phyloP scores from a whole-genome alignment of 1,140 invertebrate genomes.

The Megalopta genalis region DNA sequence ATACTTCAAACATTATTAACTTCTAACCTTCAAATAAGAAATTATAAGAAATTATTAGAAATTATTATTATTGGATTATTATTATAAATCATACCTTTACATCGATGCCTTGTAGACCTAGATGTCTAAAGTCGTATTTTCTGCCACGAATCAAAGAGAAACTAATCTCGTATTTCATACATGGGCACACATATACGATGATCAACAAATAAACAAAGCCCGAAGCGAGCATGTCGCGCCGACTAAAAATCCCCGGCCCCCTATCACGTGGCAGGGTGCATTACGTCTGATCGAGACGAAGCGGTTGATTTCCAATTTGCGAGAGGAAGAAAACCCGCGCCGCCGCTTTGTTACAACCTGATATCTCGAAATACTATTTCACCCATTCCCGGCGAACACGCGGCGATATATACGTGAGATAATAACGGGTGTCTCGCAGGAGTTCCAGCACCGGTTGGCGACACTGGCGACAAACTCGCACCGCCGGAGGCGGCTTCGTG shows the following conservation, averaged over 20 bases:
- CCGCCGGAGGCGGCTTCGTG: slow-evolving; percentile 44
- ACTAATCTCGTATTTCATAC: no score
- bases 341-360: slow-evolving; percentile 24
- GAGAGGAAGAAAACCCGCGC: neutral
- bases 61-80: no score
- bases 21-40: no score
- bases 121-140: no score
- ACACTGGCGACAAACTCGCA: slow-evolving; percentile 55
- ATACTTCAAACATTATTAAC: no score
- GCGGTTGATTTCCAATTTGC: slow-evolving; percentile 9
- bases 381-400: slow-evolving; percentile 19
- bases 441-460: slow-evolving; percentile 40
- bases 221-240: no score
- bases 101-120: no score
- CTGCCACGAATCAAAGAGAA: no score
- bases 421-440: slow-evolving; percentile 39
- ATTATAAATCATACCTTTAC: no score
- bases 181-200: no score
- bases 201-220: no score
- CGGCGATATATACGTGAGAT: slow-evolving; percentile 45
- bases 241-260: neutral
- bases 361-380: slow-evolving; percentile 35
- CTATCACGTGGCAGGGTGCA: neutral
- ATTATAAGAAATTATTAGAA: no score
- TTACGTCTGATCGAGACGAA: neutral